phyloP scores from a whole-genome alignment of 2,113 vertebrate genomes.

The Cynopterus brachyotis region DNA sequence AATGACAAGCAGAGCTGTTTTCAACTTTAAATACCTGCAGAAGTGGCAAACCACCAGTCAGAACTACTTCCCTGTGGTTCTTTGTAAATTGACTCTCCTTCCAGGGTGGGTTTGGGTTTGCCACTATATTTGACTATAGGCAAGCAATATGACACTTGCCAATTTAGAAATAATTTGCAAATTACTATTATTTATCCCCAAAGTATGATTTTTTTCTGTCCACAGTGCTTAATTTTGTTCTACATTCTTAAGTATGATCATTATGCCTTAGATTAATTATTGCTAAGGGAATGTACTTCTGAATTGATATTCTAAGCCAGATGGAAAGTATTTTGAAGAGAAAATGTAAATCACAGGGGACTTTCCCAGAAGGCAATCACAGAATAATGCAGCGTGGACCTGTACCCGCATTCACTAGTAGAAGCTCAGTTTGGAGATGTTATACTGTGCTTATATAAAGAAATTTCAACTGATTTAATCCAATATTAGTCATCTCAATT shows the following conservation, averaged over 20 bases:
- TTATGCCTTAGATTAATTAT: neutral
- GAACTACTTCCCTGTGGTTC: neutral
- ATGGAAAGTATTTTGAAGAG: neutral
- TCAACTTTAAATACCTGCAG: rapidly evolving
- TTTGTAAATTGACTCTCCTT: neutral
- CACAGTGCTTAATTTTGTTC: neutral
- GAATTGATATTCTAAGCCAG: neutral
- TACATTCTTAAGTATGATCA: neutral
- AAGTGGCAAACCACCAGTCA: neutral
- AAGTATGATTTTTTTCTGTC: neutral
- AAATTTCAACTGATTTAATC: neutral
- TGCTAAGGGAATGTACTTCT: neutral
- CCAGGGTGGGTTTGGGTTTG: neutral
- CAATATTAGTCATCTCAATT: neutral
- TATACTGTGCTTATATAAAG: neutral
- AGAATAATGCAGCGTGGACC: neutral
- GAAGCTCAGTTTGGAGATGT: rapidly evolving
- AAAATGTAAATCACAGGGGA: neutral
- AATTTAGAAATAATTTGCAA: conserved; percentile 27
- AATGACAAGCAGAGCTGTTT: neutral
- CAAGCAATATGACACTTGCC: neutral
- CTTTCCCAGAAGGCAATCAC: neutral
- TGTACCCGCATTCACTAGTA: rapidly evolving
- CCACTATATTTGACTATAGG: neutral
- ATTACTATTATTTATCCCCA: neutral